A percentile compares a stretch with the other conserved stretches of the same genome.
phyloP scores from a whole-genome alignment of 92 coral and sea anemone species.

The Metridium senile region DNA sequence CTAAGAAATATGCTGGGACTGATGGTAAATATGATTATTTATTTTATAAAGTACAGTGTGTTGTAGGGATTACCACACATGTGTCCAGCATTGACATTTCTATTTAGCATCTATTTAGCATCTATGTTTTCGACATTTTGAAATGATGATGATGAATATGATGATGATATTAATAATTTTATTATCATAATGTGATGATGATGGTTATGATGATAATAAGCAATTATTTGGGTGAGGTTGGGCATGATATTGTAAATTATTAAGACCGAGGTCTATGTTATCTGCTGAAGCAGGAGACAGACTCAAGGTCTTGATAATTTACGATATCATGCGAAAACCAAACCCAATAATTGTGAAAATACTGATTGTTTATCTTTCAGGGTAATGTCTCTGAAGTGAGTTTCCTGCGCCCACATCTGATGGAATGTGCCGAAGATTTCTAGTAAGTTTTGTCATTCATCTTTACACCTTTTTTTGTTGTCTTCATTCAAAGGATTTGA shows the following conservation, averaged over 20 bases:
- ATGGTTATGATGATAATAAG: background rate
- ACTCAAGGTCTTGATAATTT: background rate
- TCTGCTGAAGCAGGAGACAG: too few species aligned
- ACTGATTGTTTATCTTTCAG: conserved; percentile 33
- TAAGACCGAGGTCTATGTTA: too few species aligned
- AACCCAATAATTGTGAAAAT: background rate
- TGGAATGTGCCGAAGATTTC: conserved; percentile 63
- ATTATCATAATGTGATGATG: too few species aligned
- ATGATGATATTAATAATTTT: background rate
- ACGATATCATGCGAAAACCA: background rate
- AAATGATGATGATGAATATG: background rate
- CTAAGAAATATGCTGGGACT: conserved; percentile 91
- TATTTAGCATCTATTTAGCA: too few species aligned
- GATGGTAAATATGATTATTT: conserved; percentile 56
- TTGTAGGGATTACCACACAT: background rate
- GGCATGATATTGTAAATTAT: background rate
- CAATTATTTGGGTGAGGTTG: too few species aligned
- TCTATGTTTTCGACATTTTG: too few species aligned
- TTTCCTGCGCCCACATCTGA: conserved; percentile 65
- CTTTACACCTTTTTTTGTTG: background rate
- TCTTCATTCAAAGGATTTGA: too few species aligned
- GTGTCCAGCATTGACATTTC: background rate
- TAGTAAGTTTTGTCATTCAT: conserved; percentile 54
- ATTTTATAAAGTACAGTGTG: background rate
- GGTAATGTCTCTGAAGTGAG: conserved; percentile 91